Percentiles rank a stretch among this genome's conserved stretches.
phyloP scores from a whole-genome alignment of 1,140 invertebrate species.

The Meloidogyne hapla region DNA sequence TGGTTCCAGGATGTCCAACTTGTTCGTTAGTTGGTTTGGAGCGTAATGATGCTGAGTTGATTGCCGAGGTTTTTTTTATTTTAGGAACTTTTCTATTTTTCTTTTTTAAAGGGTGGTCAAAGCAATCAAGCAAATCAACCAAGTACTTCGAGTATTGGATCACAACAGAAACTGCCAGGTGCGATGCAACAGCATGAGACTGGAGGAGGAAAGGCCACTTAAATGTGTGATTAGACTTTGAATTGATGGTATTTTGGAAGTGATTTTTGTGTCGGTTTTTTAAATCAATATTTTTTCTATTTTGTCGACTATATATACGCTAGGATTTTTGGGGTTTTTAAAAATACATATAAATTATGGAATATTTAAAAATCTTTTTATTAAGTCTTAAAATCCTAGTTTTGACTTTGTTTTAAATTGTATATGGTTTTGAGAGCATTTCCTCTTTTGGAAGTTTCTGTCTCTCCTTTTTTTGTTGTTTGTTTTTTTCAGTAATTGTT shows the following conservation, averaged over 20 bases:
- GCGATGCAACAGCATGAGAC: conserved; percentile 8
- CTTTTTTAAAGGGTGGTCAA: conserved; percentile 42
- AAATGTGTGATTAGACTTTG: conserved; percentile 8
- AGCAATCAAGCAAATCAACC: conserved; percentile 1
- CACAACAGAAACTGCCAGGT: conserved; percentile 2
- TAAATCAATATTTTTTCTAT: neutral
- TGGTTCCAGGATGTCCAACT: conserved; percentile 16
- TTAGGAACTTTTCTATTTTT: neutral
- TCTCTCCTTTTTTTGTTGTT: neutral
- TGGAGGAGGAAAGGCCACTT: neutral
- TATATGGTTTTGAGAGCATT: neutral
- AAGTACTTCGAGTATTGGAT: neutral
- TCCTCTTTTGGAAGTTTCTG: neutral
- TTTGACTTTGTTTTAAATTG: no score
- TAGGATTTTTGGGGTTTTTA: neutral
- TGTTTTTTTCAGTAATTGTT: no score
- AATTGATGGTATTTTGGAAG: conserved; percentile 1
- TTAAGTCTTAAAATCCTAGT: neutral
- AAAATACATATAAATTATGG: neutral
- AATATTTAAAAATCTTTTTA: no score
- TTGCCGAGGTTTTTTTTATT: conserved; percentile 7
- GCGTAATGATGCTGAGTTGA: conserved; percentile 48
- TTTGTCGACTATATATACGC: neutral
- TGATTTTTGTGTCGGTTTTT: neutral
- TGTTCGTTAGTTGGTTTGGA: conserved; percentile 48